Evolutionary conservation across 2,888 invertebrate species (phyloP), one percentile per base, ranked within the genome.

Genomic region (Andricus curvator): DNA sequence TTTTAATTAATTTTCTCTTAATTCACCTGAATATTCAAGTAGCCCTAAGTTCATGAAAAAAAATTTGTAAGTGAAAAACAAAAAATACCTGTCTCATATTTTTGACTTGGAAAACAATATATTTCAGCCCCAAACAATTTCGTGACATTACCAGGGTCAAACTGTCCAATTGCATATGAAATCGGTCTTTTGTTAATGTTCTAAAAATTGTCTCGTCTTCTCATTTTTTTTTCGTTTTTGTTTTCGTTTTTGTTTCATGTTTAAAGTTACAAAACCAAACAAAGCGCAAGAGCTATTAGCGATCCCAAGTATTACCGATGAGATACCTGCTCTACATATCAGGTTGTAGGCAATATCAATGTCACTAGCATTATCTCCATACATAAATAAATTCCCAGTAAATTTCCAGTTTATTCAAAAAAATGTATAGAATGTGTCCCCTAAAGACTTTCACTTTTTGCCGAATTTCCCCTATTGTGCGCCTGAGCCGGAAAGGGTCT

Each of bases 331-430:
- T 89, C 88, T 89, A 92, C 92, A 92, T 92, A 92, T 92, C 92
- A 92, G 88, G 87, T 90, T 88, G 89, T 92, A 91, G 90, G 86
- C 87, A 91, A 92, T 92, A 92, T 92, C 92, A 92, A 90, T 92
- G 90, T 92, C 88, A 89, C 88, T 89, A 88, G 87, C 86, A 83
- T 84, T 84, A 81, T 79, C 76, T 78, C 77, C 81, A 78, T 83
- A 56, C 37, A 74, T 74, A 33, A 74, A 56, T 51, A 48, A 70
- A 70, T 70, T 37, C 56, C 56, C 48, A 68, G 48, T 68, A 48
- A 68, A 68, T 68, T 68, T 68, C 48, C 68, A 48, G 56, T 51
- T 56, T 37, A 74, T 56, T 74, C 22, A 33, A 51, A 70, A 70
- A 60, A 74, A 74, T 68, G 68, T 68, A 68, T 68, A 68, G 68